Base-by-base conservation (phyloP, 1,140 invertebrate species). In the Formica exsecta region DNA sequence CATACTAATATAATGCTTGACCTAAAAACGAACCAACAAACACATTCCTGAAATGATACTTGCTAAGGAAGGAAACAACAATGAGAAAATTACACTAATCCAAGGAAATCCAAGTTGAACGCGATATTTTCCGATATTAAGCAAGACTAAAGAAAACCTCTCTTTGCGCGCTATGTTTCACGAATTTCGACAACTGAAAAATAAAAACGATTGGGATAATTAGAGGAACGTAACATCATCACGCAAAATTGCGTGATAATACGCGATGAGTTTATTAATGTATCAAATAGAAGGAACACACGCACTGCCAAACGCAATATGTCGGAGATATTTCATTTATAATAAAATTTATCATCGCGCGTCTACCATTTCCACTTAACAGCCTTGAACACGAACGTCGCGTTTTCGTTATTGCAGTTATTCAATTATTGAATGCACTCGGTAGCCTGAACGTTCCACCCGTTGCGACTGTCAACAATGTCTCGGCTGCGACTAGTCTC, bases 381-480 rank as follows among this genome's bases (percentile, higher is more conserved):
- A 54, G 32, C 16, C 79, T 54, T 61, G 48, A 74, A 73, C 57
- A n/a, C 44, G 65, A 68, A 48, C 9, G 51, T 5, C n/a, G 54
- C 13, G 4, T 54, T 19, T 70, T 29, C 51, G 29, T 66, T 86
- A 57, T 29, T 32, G 16, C 22, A 16, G 41, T 86, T 25, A 57
- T 61, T 66, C 44, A 71, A 79, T 87, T 76, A 76, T 76, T 36
- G 38, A 25, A 74, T 74, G 68, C 25, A 29, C 13, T 44, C 25
- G 80, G 70, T 74, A 74, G 6, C 44, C 48, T 32, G 70, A 71
- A 29, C 57, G 25, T 57, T 51, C 54, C 25, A 44, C 19, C 41
- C 75, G 29, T 8, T 61, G 25, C 68, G 4, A 44, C 2, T 16
- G 54, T 77, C 59, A 59, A 62, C 57, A 44, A 84, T 16, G 7